Conservation (phyloP, 2,797 vertebrate genomes). For the Channallabes apus region DNA sequence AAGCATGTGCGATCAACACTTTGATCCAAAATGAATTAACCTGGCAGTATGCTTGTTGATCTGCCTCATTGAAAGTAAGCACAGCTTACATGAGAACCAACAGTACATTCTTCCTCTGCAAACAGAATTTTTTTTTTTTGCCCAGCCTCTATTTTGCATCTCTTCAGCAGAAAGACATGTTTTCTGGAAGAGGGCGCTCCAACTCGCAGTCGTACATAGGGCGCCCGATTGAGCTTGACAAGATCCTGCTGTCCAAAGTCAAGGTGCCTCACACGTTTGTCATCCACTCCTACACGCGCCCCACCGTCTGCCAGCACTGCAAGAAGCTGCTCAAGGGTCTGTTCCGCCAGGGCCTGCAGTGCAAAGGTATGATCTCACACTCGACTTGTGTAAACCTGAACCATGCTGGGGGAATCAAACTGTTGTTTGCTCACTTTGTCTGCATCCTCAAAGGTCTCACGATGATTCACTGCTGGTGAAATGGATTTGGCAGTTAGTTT, state of each 20-base stretch:
- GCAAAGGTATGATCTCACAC: slow-evolving; percentile 80
- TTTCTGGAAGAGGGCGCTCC: slow-evolving; percentile 83
- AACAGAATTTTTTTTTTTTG: background rate
- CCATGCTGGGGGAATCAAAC: background rate
- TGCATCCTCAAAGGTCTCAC: slow-evolving; percentile 6
- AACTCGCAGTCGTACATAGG: slow-evolving; percentile 92
- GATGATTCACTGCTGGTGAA: background rate
- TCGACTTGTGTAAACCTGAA: slow-evolving; percentile 12
- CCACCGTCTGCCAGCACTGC: slow-evolving; percentile 95
- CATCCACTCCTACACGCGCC: slow-evolving; percentile 94
- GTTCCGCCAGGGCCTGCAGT: slow-evolving; percentile 93
- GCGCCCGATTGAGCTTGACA: slow-evolving; percentile 92
- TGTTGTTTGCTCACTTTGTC: slow-evolving; percentile 9
- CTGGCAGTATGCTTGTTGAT: slow-evolving; percentile 1
- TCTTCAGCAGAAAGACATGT: slow-evolving; percentile 88
- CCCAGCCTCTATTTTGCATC: slow-evolving; percentile 16
- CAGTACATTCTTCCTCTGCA: background rate
- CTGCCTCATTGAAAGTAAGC: background rate
- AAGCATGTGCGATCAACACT: background rate
- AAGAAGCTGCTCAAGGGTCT: slow-evolving; percentile 97
- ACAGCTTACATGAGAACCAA: background rate
- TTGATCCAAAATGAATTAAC: background rate
- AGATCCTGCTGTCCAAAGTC: slow-evolving; percentile 92
- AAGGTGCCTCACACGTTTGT: slow-evolving; percentile 97
- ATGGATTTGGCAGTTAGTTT: slow-evolving; percentile 10